A percentile compares a stretch with the other conserved stretches of the same genome.
phyloP scores from a whole-genome alignment of 2,797 vertebrate genomes.

The Enteromius argenteus region DNA sequence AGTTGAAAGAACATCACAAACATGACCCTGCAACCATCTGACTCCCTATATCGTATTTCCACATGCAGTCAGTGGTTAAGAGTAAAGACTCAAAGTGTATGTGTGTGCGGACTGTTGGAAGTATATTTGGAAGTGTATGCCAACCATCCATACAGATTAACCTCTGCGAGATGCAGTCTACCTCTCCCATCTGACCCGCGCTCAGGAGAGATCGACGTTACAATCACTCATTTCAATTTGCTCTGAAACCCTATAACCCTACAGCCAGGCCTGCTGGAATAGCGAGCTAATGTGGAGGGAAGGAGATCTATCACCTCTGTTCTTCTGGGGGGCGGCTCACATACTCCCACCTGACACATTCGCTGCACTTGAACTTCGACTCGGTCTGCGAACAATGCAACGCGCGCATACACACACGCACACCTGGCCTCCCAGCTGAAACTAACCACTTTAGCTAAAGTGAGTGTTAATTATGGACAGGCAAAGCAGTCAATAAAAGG shows the following conservation, averaged over 20 bases:
- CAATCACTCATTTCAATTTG: slow-evolving; percentile 88
- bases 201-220: slow-evolving; percentile 85
- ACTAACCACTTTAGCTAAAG: slow-evolving; percentile 99
- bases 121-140: slow-evolving; percentile 72
- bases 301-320: slow-evolving; percentile 69
- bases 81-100: slow-evolving; percentile 68
- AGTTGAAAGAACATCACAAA: not conserved
- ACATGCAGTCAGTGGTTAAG: slow-evolving; percentile 75
- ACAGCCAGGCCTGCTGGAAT: slow-evolving; percentile 77
- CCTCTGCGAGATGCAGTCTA: slow-evolving; percentile 83
- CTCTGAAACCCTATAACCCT: slow-evolving; percentile 82
- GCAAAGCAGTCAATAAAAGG: slow-evolving; percentile 99
- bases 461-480: slow-evolving; percentile 99
- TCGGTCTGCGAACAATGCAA: slow-evolving; percentile 61
- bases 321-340: slow-evolving; percentile 59
- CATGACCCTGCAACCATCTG: not conserved
- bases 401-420: slow-evolving; percentile 42
- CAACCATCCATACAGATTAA: slow-evolving; percentile 82
- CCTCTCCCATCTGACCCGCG: slow-evolving; percentile 81
- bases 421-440: slow-evolving; percentile 77
- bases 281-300: slow-evolving; percentile 84
- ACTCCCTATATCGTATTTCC: not conserved
- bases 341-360: slow-evolving; percentile 55
- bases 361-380: slow-evolving; percentile 77
- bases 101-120: slow-evolving; percentile 32